Evolutionary conservation across 2,888 invertebrate species (phyloP), one percentile per base, ranked within the genome.

Genomic region (Automeris io): DNA sequence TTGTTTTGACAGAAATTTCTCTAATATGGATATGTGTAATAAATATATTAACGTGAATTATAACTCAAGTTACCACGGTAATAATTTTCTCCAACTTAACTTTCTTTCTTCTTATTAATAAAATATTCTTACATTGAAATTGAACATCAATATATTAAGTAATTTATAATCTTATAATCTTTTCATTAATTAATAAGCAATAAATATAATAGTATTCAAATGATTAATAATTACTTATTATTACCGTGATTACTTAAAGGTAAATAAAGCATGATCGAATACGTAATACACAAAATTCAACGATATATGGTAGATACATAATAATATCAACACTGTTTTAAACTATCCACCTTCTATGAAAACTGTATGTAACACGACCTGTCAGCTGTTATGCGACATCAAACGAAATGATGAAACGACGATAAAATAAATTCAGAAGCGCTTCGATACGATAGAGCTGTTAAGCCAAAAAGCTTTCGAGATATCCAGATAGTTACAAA

Each of bases 1-100:
- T 79, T 76, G 75, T 53, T 75, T 77, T 69, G 69, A 66, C 42
- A 7, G 29, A 19, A 18, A 26, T 18, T 8, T 29, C 9, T 21
- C n/a, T n/a, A n/a, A n/a, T n/a, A n/a, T n/a, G n/a, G n/a, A n/a
- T n/a, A n/a, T n/a, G n/a, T 26, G 4, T 5, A 19, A n/a, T 26
- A 25, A 26, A 18, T n/a, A 7, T 22, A 16, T 13, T 22, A 26
- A 5, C 12, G n/a, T 2, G 2, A 13, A 16, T 34, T 22, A 2
- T 12, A 16, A 12, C 1, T 5, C 12, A 11, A n/a, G 1, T 11
- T 3, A 22, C 11, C 37, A 37, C 31, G 31, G 21, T 9, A 37
- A 37, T 32, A 16, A 16, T 6, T 31, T 8, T 11, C 3, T 25
- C 5, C 11, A 4, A 12, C n/a, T n/a, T n/a, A n/a, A n/a, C n/a